Percentiles rank a stretch among this genome's conserved stretches.
phyloP scores from a whole-genome alignment of 2,888 invertebrate genomes.

The Nesidiocoris tenuis region DNA sequence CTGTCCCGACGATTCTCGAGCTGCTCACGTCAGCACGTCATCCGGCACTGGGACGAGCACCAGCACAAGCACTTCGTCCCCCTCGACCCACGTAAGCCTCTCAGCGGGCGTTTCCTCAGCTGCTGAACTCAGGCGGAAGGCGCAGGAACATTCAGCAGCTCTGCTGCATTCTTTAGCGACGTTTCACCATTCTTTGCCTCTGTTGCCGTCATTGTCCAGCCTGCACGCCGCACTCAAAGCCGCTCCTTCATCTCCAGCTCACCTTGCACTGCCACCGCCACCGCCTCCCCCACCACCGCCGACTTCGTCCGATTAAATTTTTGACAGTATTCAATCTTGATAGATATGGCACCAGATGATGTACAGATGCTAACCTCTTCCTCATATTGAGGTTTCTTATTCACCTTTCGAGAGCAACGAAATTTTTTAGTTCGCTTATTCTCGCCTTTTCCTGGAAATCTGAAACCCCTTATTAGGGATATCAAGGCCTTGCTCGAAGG shows the following conservation, averaged over 20 bases:
- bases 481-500: too few relatives aligned
- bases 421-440: too few relatives aligned
- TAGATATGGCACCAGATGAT: too few relatives aligned
- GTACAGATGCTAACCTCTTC: too few relatives aligned
- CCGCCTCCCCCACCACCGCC: constrained; percentile 56
- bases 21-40: not conserved
- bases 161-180: constrained; percentile 63
- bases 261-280: constrained; percentile 50
- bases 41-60: constrained; percentile 36
- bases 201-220: constrained; percentile 52
- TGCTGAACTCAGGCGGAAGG: constrained; percentile 86
- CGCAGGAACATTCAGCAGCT: constrained; percentile 92
- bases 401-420: too few relatives aligned
- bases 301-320: constrained; percentile 29
- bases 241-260: constrained; percentile 48
- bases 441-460: too few relatives aligned
- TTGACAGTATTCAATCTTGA: too few relatives aligned
- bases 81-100: constrained; percentile 12
- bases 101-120: constrained; percentile 62
- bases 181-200: constrained; percentile 52
- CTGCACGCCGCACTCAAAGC: constrained; percentile 52
- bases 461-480: too few relatives aligned
- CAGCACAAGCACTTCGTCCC: constrained; percentile 33
- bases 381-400: too few relatives aligned
- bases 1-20: constrained; percentile 68